phyloP scores from a whole-genome alignment of 2,113 vertebrate genomes.

The Cygnus atratus region DNA sequence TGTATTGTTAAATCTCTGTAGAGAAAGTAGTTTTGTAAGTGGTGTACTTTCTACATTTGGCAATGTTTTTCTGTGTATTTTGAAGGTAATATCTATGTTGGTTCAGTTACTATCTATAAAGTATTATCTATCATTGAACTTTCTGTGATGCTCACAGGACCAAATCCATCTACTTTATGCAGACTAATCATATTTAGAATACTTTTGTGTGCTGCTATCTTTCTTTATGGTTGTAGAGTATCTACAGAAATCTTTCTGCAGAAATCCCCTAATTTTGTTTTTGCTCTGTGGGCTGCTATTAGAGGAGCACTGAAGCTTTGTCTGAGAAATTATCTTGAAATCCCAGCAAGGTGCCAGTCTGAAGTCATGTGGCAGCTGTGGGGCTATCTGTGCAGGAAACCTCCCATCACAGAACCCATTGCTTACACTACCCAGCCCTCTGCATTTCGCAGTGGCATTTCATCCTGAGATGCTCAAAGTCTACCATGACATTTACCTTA shows the following conservation, averaged over 20 bases:
- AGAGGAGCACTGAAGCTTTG: background rate
- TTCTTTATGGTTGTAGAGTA: background rate
- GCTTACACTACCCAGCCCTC: too few species aligned
- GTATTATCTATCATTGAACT: background rate
- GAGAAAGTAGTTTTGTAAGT: background rate
- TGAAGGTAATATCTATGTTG: background rate
- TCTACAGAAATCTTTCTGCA: background rate
- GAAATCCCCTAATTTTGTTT: background rate
- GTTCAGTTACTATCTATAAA: background rate
- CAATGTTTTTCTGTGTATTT: background rate
- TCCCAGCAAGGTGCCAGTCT: background rate
- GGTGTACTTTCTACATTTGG: background rate
- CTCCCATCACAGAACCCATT: background rate
- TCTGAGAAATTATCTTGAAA: background rate
- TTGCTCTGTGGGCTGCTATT: background rate
- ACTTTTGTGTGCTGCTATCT: background rate
- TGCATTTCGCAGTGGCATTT: background rate
- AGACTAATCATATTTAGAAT: background rate
- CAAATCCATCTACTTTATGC: background rate
- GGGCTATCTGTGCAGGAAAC: background rate
- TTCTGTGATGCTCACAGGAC: background rate
- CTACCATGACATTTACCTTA: background rate
- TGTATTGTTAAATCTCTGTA: background rate
- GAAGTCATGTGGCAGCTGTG: background rate
- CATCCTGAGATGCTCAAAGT: background rate